phyloP scores from a whole-genome alignment of 2,888 invertebrate species.

The Erebia epiphron region DNA sequence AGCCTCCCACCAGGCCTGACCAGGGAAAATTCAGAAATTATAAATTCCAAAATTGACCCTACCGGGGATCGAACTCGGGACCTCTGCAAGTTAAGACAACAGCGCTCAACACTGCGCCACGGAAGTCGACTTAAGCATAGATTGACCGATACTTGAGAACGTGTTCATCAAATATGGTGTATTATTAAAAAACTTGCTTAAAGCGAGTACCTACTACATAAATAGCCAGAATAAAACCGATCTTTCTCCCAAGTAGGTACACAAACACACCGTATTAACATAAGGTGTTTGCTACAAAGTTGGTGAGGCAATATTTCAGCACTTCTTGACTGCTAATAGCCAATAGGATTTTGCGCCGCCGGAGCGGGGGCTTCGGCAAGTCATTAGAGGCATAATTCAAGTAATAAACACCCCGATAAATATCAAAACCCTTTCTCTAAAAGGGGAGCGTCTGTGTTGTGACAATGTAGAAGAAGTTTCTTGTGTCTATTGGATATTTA shows the following conservation, averaged over 20 bases:
- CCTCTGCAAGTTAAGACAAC: no score
- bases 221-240: background rate
- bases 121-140: no score
- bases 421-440: conserved; percentile 75
- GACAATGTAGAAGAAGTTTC: conserved; percentile 37
- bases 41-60: no score
- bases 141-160: no score
- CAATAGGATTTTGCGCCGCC: conserved; percentile 80
- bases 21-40: no score
- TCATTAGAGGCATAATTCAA: conserved; percentile 82
- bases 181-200: background rate
- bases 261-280: conserved; percentile 30
- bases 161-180: no score
- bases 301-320: conserved; percentile 63
- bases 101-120: no score
- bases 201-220: background rate
- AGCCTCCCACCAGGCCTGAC: no score
- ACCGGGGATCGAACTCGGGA: no score
- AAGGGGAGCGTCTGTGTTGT: conserved; percentile 51
- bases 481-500: conserved; percentile 21
- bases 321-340: conserved; percentile 79
- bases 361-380: conserved; percentile 71
- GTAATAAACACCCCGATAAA: conserved; percentile 82
- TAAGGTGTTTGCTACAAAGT: conserved; percentile 32
- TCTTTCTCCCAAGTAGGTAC: background rate